Evolutionary conservation across 2,797 vertebrate genomes (phyloP), one percentile per base, ranked within the genome.

Genomic region (Rhinogobio ventralis): DNA sequence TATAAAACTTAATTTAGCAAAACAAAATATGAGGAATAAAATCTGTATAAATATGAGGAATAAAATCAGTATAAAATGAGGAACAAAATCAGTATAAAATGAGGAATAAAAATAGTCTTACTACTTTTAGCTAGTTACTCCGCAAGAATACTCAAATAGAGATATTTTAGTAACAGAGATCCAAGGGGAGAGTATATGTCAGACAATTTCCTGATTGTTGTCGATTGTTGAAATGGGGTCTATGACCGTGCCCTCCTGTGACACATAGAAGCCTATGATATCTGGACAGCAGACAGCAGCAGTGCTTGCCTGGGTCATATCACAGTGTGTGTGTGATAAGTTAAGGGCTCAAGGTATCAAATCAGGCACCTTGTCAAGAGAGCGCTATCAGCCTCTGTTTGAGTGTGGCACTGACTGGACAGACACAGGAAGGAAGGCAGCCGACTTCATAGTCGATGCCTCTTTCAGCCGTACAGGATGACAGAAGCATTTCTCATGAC

Each of bases 341-440:
- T 62, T 15, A 75, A 82, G 36, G 57, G 30, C 15, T 39, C 1
- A 7, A 53, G 20, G 74, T 62, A 84, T 73, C 62, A 82, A 66
- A 42, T 45, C 60, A 68, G 72, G 55, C 88, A 84, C 79, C 46
- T 86, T 84, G 49, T 67, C 36, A 77, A 67, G 42, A 75, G 42
- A 82, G 76, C 5, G 55, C 85, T 85, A 76, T 68, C 82, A 85
- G 49, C 71, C 11, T 8, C 25, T 71, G 7, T 86, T 81, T 78
- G 20, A 86, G 75, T 49, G 73, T 71, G 25, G n/a, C 42, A 72
- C 23, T 74, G 55, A 83, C 46, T 86, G n/a, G 51, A 86, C 73
- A 79, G 74, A 78, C 73, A 60, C 36, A 84, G 81, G 42, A 81
- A 84, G 77, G 49, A 87, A 87, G 53, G 69, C 67, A 72, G 66